Conservation (phyloP, 2,888 invertebrate genomes). For the Seira musarum region DNA sequence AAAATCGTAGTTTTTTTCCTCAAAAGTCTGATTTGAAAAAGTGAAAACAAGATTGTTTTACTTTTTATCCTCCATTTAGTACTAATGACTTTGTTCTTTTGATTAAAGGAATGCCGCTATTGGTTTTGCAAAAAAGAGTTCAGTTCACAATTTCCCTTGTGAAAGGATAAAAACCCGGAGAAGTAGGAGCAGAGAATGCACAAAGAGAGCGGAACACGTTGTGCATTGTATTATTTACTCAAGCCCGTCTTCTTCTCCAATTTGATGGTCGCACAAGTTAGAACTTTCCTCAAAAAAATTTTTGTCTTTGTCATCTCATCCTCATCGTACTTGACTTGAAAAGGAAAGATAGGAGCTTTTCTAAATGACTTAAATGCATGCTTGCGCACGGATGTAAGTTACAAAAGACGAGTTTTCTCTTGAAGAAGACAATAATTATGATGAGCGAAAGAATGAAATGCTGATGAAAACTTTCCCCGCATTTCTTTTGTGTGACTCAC, state of each 20-base stretch:
- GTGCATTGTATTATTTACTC: neutral
- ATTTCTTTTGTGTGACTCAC: neutral
- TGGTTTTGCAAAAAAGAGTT: neutral
- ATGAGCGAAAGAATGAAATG: neutral
- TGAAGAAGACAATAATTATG: neutral
- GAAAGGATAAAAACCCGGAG: too few species aligned
- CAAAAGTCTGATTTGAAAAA: too few species aligned
- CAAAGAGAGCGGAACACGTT: neutral
- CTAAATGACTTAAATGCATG: neutral
- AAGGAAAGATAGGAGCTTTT: neutral
- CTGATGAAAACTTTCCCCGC: neutral
- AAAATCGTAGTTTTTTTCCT: too few species aligned
- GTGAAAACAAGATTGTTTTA: too few species aligned
- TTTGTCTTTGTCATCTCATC: neutral
- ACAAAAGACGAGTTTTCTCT: neutral
- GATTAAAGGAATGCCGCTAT: neutral
- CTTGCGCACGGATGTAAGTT: too few species aligned
- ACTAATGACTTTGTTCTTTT: conserved; percentile 32
- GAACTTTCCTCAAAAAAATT: neutral
- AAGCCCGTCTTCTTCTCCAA: neutral
- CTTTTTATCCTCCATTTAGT: conserved; percentile 36
- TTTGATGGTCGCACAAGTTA: neutral
- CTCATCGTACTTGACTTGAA: neutral
- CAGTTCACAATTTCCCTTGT: too few species aligned
- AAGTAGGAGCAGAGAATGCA: too few species aligned